These are phyloP conservation scores for Parascotia fuliginaria DNA, from an alignment of 2,888 invertebrate genomes.

Conservation along the genomic window DNA sequence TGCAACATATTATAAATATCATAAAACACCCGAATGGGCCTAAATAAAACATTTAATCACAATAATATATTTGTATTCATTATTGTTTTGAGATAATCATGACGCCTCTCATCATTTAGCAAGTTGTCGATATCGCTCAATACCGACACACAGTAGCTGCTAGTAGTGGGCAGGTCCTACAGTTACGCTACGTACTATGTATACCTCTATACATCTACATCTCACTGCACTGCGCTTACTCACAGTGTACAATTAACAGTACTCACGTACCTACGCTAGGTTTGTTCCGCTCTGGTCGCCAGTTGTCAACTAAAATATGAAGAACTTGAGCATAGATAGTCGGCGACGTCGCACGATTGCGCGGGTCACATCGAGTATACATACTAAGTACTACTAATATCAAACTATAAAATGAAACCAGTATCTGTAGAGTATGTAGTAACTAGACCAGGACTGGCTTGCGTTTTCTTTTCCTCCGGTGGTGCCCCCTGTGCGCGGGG, in stretches of 20 bases:
- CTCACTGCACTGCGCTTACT: conserved; percentile 67
- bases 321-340: conserved; percentile 58
- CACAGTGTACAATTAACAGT: conserved; percentile 52
- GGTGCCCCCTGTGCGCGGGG: conserved; percentile 53
- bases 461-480: conserved; percentile 71
- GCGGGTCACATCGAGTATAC: conserved; percentile 6
- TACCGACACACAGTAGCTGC: conserved; percentile 12
- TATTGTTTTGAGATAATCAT: conserved; percentile 53
- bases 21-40: conserved; percentile 23
- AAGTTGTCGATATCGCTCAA: conserved; percentile 29
- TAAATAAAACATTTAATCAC: conserved; percentile 31
- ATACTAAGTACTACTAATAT: conserved; percentile 6
- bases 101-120: conserved; percentile 56
- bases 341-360: conserved; percentile 1
- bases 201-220: conserved; percentile 60
- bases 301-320: conserved; percentile 36
- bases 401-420: conserved; percentile 38
- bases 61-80: conserved; percentile 45
- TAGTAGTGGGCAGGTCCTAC: conserved; percentile 13
- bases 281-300: conserved; percentile 55
- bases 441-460: conserved; percentile 75
- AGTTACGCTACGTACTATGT: conserved; percentile 35
- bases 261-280: conserved; percentile 47
- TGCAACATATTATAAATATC: conserved; percentile 29
- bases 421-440: conserved; percentile 29